These are phyloP conservation scores for Platichthys stellatus DNA, from an alignment of 2,113 vertebrate genomes.

Conservation along the genomic window DNA sequence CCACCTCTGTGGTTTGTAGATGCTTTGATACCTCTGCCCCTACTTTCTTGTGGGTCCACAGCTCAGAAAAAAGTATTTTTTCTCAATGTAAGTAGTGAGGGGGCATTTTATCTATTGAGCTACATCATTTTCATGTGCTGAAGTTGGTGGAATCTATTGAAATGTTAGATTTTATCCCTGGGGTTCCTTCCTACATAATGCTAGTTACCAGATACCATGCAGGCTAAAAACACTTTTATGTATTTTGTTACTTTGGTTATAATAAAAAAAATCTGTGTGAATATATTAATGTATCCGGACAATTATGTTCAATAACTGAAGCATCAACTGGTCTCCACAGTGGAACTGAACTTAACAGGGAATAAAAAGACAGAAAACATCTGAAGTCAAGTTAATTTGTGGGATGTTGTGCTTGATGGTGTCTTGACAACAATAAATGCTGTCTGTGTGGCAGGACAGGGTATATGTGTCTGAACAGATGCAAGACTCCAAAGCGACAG, in stretches of 20 bases:
- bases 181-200: neutral
- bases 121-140: too few species aligned
- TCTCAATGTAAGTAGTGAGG: too few species aligned
- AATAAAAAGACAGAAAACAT: neutral
- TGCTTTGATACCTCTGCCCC: neutral
- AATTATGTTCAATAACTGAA: neutral
- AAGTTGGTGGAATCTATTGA: too few species aligned
- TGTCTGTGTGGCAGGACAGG: constrained; percentile 1
- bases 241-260: too few species aligned
- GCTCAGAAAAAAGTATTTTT: too few species aligned
- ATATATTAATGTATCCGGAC: neutral
- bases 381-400: constrained; percentile 40
- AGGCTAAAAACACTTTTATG: neutral
- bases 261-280: neutral
- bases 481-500: constrained; percentile 24
- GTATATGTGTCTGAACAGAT: constrained; percentile 2
- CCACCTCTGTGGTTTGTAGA: too few species aligned
- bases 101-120: too few species aligned
- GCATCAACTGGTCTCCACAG: neutral
- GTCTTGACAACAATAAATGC: neutral
- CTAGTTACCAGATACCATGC: neutral
- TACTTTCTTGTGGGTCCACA: neutral
- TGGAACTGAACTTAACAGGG: neutral
- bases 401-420: neutral
- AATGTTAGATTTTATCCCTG: neutral